Percentiles rank a stretch among this genome's conserved stretches.
Evolutionary conservation across 2,888 invertebrate species (phyloP).

Genomic region (Seira musarum): DNA sequence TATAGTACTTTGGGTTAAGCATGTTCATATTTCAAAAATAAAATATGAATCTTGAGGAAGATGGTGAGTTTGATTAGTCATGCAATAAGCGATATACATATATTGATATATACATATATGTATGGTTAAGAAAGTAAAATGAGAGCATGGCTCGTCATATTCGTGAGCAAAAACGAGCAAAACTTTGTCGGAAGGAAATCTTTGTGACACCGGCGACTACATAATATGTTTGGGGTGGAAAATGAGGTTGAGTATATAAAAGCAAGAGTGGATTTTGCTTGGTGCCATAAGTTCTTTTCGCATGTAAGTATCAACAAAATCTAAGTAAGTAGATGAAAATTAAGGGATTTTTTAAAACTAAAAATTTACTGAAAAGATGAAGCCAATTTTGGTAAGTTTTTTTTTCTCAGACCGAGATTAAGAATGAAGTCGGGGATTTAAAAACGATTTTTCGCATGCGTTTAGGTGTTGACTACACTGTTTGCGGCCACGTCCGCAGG

Average conservation of each 20-base stretch:
- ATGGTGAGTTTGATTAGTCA: neutral
- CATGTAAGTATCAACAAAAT: neutral
- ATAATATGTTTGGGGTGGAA: neutral
- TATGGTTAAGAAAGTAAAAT: constrained; percentile 1
- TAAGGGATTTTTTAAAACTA: neutral
- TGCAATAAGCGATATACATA: neutral
- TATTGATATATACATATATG: neutral
- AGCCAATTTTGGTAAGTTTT: constrained; percentile 41
- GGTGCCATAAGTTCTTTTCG: constrained; percentile 32
- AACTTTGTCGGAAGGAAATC: constrained; percentile 37
- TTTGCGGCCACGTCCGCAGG: constrained; percentile 41
- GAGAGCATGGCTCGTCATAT: neutral
- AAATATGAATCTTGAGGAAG: neutral
- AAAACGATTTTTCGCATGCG: neutral
- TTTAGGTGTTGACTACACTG: constrained; percentile 25
- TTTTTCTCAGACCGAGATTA: neutral
- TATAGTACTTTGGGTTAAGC: neutral
- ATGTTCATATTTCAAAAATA: neutral
- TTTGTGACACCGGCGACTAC: neutral
- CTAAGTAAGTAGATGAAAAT: neutral
- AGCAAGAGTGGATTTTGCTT: constrained; percentile 22
- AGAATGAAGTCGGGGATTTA: neutral
- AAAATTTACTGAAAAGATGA: constrained; percentile 33
- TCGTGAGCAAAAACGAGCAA: constrained; percentile 16
- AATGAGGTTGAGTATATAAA: constrained; percentile 36